phyloP scores from a whole-genome alignment of 2,113 vertebrate species.

The Lampris megalopsis region DNA sequence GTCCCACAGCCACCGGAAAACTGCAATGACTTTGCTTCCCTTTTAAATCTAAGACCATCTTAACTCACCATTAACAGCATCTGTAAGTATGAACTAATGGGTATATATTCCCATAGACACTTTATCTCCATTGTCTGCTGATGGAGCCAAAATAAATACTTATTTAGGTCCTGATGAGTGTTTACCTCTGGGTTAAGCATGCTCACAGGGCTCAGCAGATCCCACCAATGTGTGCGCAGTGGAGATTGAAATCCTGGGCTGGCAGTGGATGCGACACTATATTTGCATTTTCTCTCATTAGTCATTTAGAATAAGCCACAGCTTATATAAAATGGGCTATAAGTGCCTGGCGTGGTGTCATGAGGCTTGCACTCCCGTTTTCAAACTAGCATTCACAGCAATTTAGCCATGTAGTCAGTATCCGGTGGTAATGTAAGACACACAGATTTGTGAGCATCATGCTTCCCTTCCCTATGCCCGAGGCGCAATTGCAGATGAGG shows the following conservation, averaged over 20 bases:
- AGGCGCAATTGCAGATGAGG: too few species aligned
- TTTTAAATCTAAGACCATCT: constrained; percentile 28
- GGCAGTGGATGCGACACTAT: constrained; percentile 29
- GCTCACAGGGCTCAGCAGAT: constrained; percentile 46
- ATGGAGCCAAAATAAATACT: constrained; percentile 67
- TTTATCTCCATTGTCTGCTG: constrained; percentile 50
- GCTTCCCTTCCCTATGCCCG: too few species aligned
- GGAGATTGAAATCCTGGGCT: constrained; percentile 56
- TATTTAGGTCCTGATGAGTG: constrained; percentile 65
- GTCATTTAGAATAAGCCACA: constrained; percentile 34
- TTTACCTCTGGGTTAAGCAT: constrained; percentile 63
- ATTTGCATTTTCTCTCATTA: constrained; percentile 48
- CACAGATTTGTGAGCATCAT: too few species aligned
- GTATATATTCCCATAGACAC: constrained; percentile 47
- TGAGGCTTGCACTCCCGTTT: not conserved
- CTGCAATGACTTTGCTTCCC: not conserved
- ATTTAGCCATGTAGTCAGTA: constrained; percentile 1
- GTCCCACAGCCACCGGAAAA: not conserved
- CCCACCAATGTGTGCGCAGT: constrained; percentile 50
- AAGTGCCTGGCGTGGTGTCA: not conserved
- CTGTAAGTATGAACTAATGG: constrained; percentile 34
- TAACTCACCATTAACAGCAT: constrained; percentile 35
- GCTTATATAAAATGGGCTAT: constrained; percentile 22
- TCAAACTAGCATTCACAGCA: constrained; percentile 3
- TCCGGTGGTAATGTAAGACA: not conserved